These are phyloP conservation scores for Blera fallax DNA, from an alignment of 2,888 invertebrate genomes.

Conservation along the genomic window DNA sequence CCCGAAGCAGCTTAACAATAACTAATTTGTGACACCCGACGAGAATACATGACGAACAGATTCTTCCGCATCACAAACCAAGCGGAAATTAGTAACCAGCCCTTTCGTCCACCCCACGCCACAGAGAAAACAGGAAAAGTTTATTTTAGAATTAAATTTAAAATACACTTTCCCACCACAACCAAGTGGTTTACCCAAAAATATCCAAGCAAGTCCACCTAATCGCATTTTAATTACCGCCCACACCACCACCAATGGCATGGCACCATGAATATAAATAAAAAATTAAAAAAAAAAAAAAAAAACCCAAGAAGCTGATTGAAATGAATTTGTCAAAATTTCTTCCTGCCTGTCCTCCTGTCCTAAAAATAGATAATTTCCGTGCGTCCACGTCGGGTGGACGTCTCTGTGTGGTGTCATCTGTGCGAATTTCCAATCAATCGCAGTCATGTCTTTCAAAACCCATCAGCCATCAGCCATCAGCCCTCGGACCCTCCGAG, in stretches of 20 bases:
- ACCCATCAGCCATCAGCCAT: too few species aligned
- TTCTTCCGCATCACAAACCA: background rate
- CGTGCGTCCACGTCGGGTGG: slow-evolving; percentile 3
- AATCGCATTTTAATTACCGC: slow-evolving; percentile 68
- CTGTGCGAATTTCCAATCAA: slow-evolving; percentile 45
- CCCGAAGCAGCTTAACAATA: background rate
- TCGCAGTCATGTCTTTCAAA: slow-evolving; percentile 12
- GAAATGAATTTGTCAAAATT: slow-evolving; percentile 57
- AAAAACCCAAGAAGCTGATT: slow-evolving; percentile 16
- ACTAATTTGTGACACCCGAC: background rate
- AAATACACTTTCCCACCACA: background rate
- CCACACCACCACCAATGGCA: slow-evolving; percentile 14
- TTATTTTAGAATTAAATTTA: background rate
- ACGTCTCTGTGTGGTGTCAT: slow-evolving; percentile 1
- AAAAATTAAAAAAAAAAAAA: background rate
- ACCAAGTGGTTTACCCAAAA: slow-evolving; percentile 1
- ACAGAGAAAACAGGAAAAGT: background rate
- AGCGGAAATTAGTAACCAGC: background rate
- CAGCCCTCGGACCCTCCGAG: background rate
- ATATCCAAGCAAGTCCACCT: slow-evolving; percentile 28
- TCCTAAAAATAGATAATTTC: slow-evolving; percentile 25
- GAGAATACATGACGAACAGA: background rate
- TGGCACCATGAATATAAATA: background rate
- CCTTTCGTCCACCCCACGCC: background rate
- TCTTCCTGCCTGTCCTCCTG: too few species aligned